Base-by-base conservation (phyloP, 2,113 vertebrate genomes). In the Tachysurus vachellii region DNA sequence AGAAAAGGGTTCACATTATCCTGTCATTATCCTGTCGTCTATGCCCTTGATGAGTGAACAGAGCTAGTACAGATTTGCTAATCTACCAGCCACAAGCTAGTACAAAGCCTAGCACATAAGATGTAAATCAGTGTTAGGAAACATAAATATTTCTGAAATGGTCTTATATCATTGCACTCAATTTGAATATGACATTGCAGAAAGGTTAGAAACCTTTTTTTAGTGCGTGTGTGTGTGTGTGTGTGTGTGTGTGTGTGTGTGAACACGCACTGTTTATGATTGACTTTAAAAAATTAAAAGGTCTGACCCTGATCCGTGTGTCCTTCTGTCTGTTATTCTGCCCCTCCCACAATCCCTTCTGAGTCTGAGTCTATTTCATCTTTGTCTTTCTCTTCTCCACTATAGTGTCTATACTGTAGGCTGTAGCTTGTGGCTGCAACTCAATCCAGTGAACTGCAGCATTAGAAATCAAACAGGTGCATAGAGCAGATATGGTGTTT, bases 401-500 rank as follows among this genome's bases (percentile, higher is more conserved):
- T 36, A 1, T n/a, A n/a, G n/a, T 36, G 36, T 36, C 36, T 36
- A 36, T 36, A n/a, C n/a, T 26, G 19, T n/a, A 47, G 36, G 66
- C 36, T 64, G 12, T 42, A 77, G 68, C 64, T 62, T 5, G 5
- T 23, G 66, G 56, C 56, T 81, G 11, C 56, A 81, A 61, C 79
- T 61, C 56, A 80, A 61, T 80, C 21, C 79, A 80, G 56, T 83
- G 81, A 83, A 31, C 70, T 44, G 70, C 77, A 53, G 57, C 80
- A 76, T 76, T 19, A 64, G 26, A 17, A 57, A 64, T 56, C 12
- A 44, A 68, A 56, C 19, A 61, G 57, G 54, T 92, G 88, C 91
- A 90, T 86, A 31, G 85, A 28, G 75, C 89, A 68, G 90, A 90
- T 84, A 81, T 87, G 91, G 90, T 73, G 76, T 31, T 76, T 57